A percentile compares a stretch with the other conserved stretches of the same genome.
Conservation (phyloP, 1,140 invertebrate species). For the Scaptomyza graminum region DNA sequence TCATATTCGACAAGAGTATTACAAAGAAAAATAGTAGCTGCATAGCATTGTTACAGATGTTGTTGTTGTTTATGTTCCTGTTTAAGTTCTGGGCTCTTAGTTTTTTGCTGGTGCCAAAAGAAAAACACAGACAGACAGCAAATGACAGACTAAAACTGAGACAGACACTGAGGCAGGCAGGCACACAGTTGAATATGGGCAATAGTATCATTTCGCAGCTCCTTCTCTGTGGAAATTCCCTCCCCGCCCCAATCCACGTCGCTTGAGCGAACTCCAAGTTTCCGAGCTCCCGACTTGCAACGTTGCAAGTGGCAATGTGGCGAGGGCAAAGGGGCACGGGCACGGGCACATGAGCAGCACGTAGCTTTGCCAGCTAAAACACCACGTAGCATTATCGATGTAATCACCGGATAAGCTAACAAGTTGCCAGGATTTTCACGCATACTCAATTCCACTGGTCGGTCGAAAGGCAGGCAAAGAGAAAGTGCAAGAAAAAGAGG, state of each 20-base stretch:
- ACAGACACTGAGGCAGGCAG: conserved; percentile 28
- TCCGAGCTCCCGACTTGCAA: conserved; percentile 5
- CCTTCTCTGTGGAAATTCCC: conserved; percentile 3
- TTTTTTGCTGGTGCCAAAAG: conserved; percentile 37
- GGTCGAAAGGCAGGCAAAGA: background rate
- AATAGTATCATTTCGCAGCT: conserved; percentile 64
- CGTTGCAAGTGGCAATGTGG: conserved; percentile 6
- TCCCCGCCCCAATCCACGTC: background rate
- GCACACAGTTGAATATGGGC: conserved; percentile 51
- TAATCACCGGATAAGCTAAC: conserved; percentile 84
- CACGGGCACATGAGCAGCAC: conserved; percentile 51
- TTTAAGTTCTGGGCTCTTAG: conserved; percentile 41
- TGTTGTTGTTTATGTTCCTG: conserved; percentile 14
- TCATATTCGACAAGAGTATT: conserved; percentile 24
- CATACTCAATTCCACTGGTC: conserved; percentile 55
- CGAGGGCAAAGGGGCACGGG: background rate
- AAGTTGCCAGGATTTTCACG: conserved; percentile 83
- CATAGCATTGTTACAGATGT: conserved; percentile 39
- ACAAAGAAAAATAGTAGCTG: conserved; percentile 66
- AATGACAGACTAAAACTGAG: conserved; percentile 2
- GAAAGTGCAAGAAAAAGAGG: background rate
- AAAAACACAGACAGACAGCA: conserved; percentile 31
- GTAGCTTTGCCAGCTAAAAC: conserved; percentile 75
- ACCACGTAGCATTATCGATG: conserved; percentile 84
- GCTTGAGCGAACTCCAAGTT: conserved; percentile 11